These are phyloP conservation scores for Riparia riparia DNA, from an alignment of 2,113 vertebrate genomes.

Conservation along the genomic window DNA sequence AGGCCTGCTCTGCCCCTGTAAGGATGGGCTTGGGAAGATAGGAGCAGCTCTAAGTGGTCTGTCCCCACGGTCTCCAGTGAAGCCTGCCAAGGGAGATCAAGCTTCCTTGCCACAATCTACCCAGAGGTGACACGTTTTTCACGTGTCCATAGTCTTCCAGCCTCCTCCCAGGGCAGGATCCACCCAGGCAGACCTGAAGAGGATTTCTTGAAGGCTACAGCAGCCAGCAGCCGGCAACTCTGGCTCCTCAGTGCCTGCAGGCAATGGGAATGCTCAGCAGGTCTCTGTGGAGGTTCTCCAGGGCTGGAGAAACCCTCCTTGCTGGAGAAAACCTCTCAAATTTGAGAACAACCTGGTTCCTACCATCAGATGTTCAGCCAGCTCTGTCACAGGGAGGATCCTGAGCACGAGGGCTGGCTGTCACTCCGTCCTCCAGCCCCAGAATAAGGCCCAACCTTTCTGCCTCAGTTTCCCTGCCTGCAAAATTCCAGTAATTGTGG, in stretches of 20 bases:
- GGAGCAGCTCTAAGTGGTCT: rapidly evolving
- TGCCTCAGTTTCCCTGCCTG: slow-evolving; percentile 49
- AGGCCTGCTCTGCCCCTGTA: not conserved
- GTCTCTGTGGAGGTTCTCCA: not conserved
- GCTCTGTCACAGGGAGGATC: not conserved
- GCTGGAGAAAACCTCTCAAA: not conserved
- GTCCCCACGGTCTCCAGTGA: not conserved
- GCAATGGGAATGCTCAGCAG: not conserved
- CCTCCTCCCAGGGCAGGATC: not conserved
- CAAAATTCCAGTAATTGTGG: not conserved
- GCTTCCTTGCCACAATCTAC: not conserved
- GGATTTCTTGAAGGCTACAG: not conserved
- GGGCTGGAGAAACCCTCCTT: not conserved
- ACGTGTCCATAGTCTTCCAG: not conserved
- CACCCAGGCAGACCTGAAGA: not conserved
- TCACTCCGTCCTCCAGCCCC: not conserved
- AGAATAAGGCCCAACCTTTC: not conserved
- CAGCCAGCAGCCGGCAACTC: not conserved
- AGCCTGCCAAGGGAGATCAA: not conserved
- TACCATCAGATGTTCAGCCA: not conserved
- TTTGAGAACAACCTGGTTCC: not conserved
- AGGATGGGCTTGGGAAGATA: not conserved
- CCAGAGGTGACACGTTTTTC: not conserved
- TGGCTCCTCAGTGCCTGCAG: not conserved
- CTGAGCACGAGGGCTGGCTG: not conserved